Conservation (phyloP, 2,113 vertebrate genomes). For the Ceratotherium simum region DNA sequence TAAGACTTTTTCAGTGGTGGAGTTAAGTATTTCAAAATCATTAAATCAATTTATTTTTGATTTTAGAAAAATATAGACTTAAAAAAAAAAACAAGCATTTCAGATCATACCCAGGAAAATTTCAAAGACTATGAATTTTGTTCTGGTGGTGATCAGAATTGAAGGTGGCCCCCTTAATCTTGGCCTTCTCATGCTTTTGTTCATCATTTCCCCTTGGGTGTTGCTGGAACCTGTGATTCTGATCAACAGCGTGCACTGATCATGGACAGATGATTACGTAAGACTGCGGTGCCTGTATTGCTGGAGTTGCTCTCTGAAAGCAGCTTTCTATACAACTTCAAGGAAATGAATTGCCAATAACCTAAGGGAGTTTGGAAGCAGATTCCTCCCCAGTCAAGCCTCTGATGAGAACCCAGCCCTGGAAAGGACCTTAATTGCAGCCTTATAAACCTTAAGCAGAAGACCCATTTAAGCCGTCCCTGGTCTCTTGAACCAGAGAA, state of each 20-base stretch:
- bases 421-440: background rate
- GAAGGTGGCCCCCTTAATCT: background rate
- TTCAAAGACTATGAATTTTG: background rate
- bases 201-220: background rate
- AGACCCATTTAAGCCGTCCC: background rate
- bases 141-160: background rate
- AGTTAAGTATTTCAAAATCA: conserved; percentile 14
- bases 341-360: background rate
- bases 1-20: background rate
- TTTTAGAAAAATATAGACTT: background rate
- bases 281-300: background rate
- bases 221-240: background rate
- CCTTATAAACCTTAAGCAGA: background rate
- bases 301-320: background rate
- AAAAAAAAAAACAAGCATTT: background rate
- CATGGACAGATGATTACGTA: background rate
- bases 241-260: background rate
- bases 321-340: background rate
- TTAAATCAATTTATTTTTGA: background rate
- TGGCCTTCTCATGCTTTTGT: background rate
- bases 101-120: background rate
- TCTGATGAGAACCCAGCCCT: background rate
- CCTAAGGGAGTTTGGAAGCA: background rate
- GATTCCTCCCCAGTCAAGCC: background rate
- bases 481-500: background rate